These are phyloP conservation scores for Epinephelus awoara DNA, from an alignment of 2,797 vertebrate species.

Conservation along the genomic window DNA sequence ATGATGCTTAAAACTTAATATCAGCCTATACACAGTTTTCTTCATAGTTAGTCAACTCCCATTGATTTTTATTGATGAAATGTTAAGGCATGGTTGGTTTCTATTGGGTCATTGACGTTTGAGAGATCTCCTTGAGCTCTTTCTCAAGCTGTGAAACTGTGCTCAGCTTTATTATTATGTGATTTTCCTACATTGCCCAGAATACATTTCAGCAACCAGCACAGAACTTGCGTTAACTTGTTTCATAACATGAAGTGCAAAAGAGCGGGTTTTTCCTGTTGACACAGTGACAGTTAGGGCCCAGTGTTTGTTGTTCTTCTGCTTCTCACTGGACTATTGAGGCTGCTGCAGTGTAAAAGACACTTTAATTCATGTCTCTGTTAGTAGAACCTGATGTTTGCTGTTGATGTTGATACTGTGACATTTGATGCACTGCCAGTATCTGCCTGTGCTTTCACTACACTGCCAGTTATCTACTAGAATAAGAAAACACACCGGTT, in stretches of 20 bases:
- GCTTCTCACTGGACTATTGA: neutral
- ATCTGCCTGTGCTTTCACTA: neutral
- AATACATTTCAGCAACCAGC: neutral
- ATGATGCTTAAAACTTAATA: neutral
- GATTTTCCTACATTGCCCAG: neutral
- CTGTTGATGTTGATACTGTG: neutral
- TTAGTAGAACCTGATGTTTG: neutral
- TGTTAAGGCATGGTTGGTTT: neutral
- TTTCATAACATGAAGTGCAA: constrained; percentile 7
- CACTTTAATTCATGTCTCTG: neutral
- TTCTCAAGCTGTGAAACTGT: neutral
- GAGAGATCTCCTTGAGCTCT: neutral
- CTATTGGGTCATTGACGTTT: neutral
- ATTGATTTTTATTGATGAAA: neutral
- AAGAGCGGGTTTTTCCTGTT: constrained; percentile 72
- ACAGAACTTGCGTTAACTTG: constrained; percentile 53
- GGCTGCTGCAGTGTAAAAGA: constrained; percentile 5
- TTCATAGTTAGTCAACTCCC: neutral
- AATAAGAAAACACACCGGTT: neutral
- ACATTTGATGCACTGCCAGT: neutral
- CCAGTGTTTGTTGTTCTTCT: constrained; percentile 17
- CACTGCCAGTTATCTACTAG: neutral
- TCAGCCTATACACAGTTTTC: neutral
- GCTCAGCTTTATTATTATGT: neutral
- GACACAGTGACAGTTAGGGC: constrained; percentile 30